Evolutionary conservation across 1,140 invertebrate genomes (phyloP).

Genomic region (Lepeophtheirus salmonis): DNA sequence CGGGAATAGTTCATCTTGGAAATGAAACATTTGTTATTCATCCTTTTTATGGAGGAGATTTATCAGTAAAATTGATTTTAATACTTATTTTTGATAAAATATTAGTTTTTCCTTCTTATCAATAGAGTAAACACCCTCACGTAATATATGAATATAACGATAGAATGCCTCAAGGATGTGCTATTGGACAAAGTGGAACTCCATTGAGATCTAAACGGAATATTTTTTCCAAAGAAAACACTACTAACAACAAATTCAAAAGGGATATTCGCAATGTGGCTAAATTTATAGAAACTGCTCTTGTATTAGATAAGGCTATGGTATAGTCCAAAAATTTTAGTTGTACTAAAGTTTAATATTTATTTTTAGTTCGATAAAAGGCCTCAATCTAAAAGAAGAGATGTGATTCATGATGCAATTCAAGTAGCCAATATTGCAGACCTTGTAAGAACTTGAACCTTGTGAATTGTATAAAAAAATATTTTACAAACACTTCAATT

Average conservation of each 20-base stretch:
- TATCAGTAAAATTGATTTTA: slow-evolving; percentile 69
- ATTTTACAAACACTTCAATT: slow-evolving; percentile 23
- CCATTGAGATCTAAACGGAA: no score
- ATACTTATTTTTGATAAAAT: no score
- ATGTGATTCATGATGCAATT: slow-evolving; percentile 81
- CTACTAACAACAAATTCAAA: slow-evolving; percentile 35
- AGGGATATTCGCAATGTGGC: slow-evolving; percentile 64
- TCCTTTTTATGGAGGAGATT: slow-evolving; percentile 82
- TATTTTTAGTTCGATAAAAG: slow-evolving; percentile 55
- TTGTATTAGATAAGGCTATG: slow-evolving; percentile 81
- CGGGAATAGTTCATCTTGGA: slow-evolving; percentile 83
- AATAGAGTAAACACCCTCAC: slow-evolving; percentile 15
- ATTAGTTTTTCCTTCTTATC: neutral
- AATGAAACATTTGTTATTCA: slow-evolving; percentile 94
- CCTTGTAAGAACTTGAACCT: slow-evolving; percentile 43
- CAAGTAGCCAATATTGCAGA: slow-evolving; percentile 91
- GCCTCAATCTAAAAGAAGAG: slow-evolving; percentile 62
- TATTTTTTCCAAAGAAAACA: no score
- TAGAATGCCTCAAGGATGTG: slow-evolving; percentile 7
- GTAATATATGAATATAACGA: slow-evolving; percentile 7
- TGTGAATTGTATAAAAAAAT: neutral
- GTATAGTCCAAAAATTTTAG: slow-evolving; percentile 29
- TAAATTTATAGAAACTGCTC: slow-evolving; percentile 77
- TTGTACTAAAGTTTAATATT: slow-evolving; percentile 17
- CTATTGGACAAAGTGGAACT: neutral